Percentiles rank a stretch among this genome's conserved stretches.
Conservation (phyloP, 2,888 invertebrate genomes). For the Ichneumon xanthorius region DNA sequence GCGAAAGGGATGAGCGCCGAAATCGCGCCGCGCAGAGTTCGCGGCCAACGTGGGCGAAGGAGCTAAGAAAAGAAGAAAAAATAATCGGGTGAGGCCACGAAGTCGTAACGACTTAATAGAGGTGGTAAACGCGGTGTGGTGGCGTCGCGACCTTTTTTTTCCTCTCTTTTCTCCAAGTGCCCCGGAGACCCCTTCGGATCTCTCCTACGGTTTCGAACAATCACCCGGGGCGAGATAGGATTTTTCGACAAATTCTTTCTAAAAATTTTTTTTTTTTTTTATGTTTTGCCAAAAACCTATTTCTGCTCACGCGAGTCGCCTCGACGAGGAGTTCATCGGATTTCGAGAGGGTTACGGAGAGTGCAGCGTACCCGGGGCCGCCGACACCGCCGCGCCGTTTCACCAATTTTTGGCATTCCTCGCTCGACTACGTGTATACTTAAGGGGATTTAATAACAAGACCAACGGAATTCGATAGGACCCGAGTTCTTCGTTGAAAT, state of each 20-base stretch:
- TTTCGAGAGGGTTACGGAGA: conserved; percentile 2
- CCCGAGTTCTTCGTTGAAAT: conserved; percentile 21
- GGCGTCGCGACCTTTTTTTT: conserved; percentile 23
- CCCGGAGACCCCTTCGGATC: conserved; percentile 6
- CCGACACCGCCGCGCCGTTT: not conserved
- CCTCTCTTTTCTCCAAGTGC: not conserved
- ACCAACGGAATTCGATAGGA: not conserved
- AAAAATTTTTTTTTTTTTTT: too few relatives aligned
- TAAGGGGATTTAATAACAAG: not conserved
- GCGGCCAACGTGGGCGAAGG: conserved; percentile 8
- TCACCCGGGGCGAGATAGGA: conserved; percentile 30
- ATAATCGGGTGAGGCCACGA: conserved; percentile 35
- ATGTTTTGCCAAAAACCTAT: not conserved
- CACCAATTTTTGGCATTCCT: conserved; percentile 4
- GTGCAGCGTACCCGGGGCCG: conserved; percentile 20
- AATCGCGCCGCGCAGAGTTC: conserved; percentile 50
- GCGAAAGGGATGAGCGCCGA: conserved; percentile 56
- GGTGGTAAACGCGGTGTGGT: conserved; percentile 46
- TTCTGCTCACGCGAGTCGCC: conserved; percentile 14
- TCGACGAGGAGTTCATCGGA: not conserved
- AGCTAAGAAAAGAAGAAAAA: conserved; percentile 24
- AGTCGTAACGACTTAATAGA: conserved; percentile 70
- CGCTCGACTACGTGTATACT: not conserved
- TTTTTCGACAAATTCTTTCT: conserved; percentile 49
- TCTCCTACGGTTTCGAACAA: conserved; percentile 31